Evolutionary conservation across 2,113 vertebrate genomes (phyloP), one percentile per base, ranked within the genome.

Genomic region (Neopipo cinnamomea): DNA sequence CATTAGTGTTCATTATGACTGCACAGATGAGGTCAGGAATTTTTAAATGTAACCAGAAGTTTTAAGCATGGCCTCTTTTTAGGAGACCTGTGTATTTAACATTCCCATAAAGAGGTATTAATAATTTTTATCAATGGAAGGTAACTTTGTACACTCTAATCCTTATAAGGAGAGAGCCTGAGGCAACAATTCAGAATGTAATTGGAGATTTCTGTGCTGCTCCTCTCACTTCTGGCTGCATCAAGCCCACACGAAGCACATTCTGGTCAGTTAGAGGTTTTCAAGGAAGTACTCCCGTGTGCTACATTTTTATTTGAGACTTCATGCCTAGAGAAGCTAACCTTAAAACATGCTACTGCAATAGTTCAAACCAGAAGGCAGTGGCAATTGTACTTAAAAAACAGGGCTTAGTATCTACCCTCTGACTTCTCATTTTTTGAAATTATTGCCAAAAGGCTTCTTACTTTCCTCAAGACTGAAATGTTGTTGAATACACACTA

Each of bases 161-260:
- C 31, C 20, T 20, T 68, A 2, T 4, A 49, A 88, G 59, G 37
- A 56, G 24, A 77, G 2, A 66, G 35, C 8, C 37, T 2, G 6
- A 76, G 27, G 15, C 42, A 72, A 58, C 78, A 62, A 9, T 46
- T 58, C 35, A 46, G 16, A 31, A 37, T 4, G 39, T 14, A 52
- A 2, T 1, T 0, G 0, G 41, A 28, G n/a, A 79, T n/a, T 85
- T 37, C 46, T n/a, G 33, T 4, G 18, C 37, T 88, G 41, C 16
- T 58, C 41, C 17, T 50, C 50, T 89, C n/a, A 33, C 12, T 27
- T 24, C 19, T 28, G 39, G 39, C 27, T 41, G 18, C 14, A 52
- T 42, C 28, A 70, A 55, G 41, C 30, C 12, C 42, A 56, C 9
- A 14, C 0, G 18, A 39, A 84, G 11, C 33, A 88, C 42, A 17